phyloP scores from a whole-genome alignment of 2,888 invertebrate genomes.

The Malachius bipustulatus region DNA sequence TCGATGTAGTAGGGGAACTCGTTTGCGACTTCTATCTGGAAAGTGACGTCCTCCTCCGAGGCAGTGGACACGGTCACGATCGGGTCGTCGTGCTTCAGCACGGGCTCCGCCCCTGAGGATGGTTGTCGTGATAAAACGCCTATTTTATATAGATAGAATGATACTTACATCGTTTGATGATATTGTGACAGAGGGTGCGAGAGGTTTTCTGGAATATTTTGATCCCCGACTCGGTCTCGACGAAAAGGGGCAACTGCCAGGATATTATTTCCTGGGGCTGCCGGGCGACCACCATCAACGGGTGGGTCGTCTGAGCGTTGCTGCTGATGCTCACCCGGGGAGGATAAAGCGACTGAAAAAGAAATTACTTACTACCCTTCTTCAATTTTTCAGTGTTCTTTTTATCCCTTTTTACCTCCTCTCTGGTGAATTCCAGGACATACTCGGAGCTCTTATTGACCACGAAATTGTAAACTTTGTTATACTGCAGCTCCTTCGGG shows the following conservation, averaged over 20 bases:
- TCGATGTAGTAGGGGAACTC: conserved; percentile 48
- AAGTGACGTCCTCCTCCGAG: conserved; percentile 44
- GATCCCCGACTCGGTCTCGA: conserved; percentile 37
- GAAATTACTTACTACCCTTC: not conserved
- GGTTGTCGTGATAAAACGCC: too few species aligned
- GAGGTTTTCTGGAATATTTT: conserved; percentile 45
- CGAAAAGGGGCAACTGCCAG: conserved; percentile 65
- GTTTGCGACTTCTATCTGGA: conserved; percentile 46
- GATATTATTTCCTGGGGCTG: conserved; percentile 65
- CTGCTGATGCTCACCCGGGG: too few species aligned
- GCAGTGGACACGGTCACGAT: conserved; percentile 41
- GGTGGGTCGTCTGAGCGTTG: conserved; percentile 30
- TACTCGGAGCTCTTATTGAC: conserved; percentile 16
- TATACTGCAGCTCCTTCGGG: conserved; percentile 2
- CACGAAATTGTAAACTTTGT: conserved; percentile 8
- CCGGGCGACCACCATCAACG: conserved; percentile 61
- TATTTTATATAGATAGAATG: too few species aligned
- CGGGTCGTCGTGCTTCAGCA: conserved; percentile 20
- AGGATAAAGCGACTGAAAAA: too few species aligned
- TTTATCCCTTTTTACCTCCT: not conserved
- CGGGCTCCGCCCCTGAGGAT: too few species aligned
- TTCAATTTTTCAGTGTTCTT: not conserved
- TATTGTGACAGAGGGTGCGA: conserved; percentile 51
- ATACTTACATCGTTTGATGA: conserved; percentile 15
- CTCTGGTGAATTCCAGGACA: conserved; percentile 11